A percentile compares a stretch with the other conserved stretches of the same genome.
These are phyloP conservation scores for Aculops lycopersici DNA, from an alignment of 1,140 invertebrate genomes.

Conservation along the genomic window DNA sequence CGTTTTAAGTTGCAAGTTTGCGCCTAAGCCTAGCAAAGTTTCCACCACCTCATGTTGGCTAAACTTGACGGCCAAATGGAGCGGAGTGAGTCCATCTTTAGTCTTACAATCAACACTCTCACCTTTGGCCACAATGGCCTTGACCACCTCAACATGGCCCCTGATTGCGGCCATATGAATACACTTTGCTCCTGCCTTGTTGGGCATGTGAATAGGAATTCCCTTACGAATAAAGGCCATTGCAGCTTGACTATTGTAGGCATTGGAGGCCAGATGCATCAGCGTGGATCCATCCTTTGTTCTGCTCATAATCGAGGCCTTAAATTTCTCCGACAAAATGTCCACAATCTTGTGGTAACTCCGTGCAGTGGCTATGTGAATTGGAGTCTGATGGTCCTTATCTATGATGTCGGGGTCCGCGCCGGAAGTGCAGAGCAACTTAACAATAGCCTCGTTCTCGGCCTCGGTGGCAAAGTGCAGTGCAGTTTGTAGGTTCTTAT, in stretches of 20 bases:
- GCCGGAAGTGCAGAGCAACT: conserved; percentile 69
- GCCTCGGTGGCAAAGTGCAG: conserved; percentile 77
- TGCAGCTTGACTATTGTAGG: conserved; percentile 89
- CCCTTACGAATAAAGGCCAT: conserved; percentile 92
- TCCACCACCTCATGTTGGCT: conserved; percentile 82
- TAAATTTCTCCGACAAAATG: conserved; percentile 81
- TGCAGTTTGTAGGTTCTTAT: conserved; percentile 44
- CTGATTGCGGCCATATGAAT: conserved; percentile 66
- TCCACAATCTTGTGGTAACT: conserved; percentile 83
- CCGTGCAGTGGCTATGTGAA: conserved; percentile 85
- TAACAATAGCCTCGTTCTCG: conserved; percentile 67
- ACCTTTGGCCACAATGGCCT: conserved; percentile 68
- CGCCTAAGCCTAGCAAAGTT: conserved; percentile 72
- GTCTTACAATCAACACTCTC: conserved; percentile 78
- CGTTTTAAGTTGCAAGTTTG: conserved; percentile 73
- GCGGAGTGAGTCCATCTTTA: conserved; percentile 91
- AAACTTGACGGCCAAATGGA: conserved; percentile 89
- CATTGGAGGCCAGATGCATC: conserved; percentile 84
- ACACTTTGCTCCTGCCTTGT: conserved; percentile 61
- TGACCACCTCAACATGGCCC: conserved; percentile 86
- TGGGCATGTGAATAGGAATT: conserved; percentile 96
- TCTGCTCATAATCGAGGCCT: conserved; percentile 64
- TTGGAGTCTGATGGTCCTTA: conserved; percentile 56
- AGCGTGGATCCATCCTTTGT: conserved; percentile 88
- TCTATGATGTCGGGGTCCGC: conserved; percentile 75